Evolutionary conservation across 2,888 invertebrate genomes (phyloP), one percentile per base, ranked within the genome.

Genomic region (Pediacus dermestoides): DNA sequence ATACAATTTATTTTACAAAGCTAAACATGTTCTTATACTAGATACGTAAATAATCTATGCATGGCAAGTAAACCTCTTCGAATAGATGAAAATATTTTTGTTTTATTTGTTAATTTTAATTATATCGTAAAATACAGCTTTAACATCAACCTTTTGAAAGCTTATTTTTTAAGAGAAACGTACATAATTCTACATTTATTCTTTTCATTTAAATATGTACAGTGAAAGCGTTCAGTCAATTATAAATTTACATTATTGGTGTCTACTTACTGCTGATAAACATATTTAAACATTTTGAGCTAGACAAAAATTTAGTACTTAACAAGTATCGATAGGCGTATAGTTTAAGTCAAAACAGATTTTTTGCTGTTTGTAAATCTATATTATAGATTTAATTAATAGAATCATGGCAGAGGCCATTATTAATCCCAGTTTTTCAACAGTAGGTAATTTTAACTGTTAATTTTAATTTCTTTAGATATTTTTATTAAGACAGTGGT

Each of bases 191-290:
- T 44, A 51, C 38, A 33, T n/a, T n/a, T 45, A 42, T 44, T 50
- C 44, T 43, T 58, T 55, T n/a, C n/a, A n/a, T n/a, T n/a, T n/a
- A n/a, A n/a, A n/a, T 23, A 23, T 59, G 43, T 59, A 59, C 58
- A 59, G 44, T 53, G 38, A 55, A 59, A 57, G 57, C 57, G 39
- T 7, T 59, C 57, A 57, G 56, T 59, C 58, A 48, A 51, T 50
- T 49, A 41, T 49, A 49, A 23, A 48, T 39, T 54, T 52, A 52
- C 52, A 52, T 40, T 42, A 42, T 50, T 48, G 46, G 48, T 49
- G 51, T 52, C 49, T 49, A 52, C 42, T 40, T 46, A 44, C 42
- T 41, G 44, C 42, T 43, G 45, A 44, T 37, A 37, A 46, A n/a
- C 27, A 37, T 36, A 18, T 42, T 43, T 33, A 38, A 48, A 48